Evolutionary conservation across 1,140 invertebrate species (phyloP).

Genomic region (Rhopalosiphum padi): DNA sequence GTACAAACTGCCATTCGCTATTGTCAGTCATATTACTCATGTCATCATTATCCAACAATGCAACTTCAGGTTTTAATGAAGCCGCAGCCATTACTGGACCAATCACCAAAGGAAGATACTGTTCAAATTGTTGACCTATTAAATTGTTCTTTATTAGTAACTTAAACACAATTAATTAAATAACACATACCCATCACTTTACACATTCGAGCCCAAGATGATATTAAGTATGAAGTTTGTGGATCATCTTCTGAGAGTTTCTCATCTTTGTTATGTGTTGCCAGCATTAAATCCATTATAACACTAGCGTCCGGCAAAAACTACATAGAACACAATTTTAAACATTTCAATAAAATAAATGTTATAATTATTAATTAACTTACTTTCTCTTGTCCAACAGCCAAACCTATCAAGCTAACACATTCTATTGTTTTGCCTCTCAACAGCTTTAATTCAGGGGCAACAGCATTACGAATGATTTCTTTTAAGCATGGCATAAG

Average conservation of each 20-base stretch:
- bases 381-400: conserved; percentile 93
- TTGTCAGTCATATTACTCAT: conserved; percentile 81
- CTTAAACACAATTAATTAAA: not conserved
- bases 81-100: conserved; percentile 94
- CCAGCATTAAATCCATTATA: conserved; percentile 94
- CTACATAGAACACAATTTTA: conserved; percentile 63
- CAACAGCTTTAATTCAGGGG: conserved; percentile 85
- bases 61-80: conserved; percentile 95
- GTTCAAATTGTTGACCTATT: conserved; percentile 88
- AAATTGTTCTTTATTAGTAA: conserved; percentile 4
- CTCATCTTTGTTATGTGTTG: conserved; percentile 82
- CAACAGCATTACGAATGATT: conserved; percentile 93
- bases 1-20: conserved; percentile 99
- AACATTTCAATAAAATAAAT: conserved; percentile 34
- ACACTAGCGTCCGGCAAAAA: conserved; percentile 93
- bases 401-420: conserved; percentile 96
- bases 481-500: conserved; percentile 97
- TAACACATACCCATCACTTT: conserved; percentile 82
- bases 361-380: not conserved
- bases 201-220: conserved; percentile 98
- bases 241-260: conserved; percentile 92
- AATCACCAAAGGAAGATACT: conserved; percentile 98
- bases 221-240: conserved; percentile 97
- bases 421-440: conserved; percentile 97
- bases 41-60: conserved; percentile 93